These are phyloP conservation scores for Archilochus colubris DNA, from an alignment of 2,113 vertebrate species.

Conservation along the genomic window DNA sequence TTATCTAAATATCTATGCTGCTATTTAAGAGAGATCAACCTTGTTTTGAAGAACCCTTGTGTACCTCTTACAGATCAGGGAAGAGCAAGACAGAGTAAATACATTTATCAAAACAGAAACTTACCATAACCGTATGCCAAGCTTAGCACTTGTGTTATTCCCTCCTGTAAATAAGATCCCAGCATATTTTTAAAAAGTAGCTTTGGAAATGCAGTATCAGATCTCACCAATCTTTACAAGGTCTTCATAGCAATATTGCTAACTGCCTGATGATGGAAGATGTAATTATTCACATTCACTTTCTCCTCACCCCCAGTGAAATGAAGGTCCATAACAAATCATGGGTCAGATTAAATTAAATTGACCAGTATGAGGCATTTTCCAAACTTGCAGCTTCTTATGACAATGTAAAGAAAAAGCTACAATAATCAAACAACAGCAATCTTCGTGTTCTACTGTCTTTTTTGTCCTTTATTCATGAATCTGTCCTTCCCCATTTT, in stretches of 20 bases:
- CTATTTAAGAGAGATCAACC: not conserved
- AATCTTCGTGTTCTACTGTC: not conserved
- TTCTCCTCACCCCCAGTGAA: not conserved
- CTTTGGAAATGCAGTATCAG: not conserved
- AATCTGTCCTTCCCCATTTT: not conserved
- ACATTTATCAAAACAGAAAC: not conserved
- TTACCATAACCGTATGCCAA: not conserved
- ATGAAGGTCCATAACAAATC: not conserved
- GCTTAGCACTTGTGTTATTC: not conserved
- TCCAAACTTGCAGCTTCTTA: not conserved
- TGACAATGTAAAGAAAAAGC: not conserved
- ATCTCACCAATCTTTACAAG: not conserved
- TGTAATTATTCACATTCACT: not conserved
- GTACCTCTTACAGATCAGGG: not conserved
- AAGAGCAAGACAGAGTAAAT: not conserved
- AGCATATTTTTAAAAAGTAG: not conserved
- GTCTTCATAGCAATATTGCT: not conserved
- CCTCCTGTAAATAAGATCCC: not conserved
- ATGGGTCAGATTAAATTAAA: not conserved
- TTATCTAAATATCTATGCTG: too few relatives aligned
- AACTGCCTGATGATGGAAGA: not conserved
- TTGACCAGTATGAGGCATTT: not conserved
- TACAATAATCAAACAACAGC: not conserved
- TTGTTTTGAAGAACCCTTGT: not conserved
- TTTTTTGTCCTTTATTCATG: not conserved